phyloP scores from a whole-genome alignment of 1,140 invertebrate species.

The Drosophila takahashii region DNA sequence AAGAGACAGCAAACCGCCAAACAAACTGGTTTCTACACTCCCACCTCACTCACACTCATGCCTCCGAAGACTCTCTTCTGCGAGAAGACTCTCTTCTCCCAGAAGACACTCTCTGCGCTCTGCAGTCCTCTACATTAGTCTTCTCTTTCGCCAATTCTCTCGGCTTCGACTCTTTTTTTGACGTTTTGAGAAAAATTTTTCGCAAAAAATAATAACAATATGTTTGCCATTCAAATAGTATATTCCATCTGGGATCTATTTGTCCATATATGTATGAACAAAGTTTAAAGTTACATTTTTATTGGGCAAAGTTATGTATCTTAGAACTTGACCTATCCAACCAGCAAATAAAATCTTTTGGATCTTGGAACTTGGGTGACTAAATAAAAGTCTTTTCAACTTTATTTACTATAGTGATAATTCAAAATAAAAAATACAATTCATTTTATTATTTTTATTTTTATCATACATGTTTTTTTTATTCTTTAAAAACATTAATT shows the following conservation, averaged over 20 bases:
- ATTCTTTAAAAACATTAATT: too few relatives aligned
- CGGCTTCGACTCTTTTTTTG: background rate
- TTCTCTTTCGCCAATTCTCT: constrained; percentile 12
- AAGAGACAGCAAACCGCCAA: constrained; percentile 40
- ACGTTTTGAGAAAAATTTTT: background rate
- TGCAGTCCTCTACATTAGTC: background rate
- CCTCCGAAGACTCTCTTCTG: constrained; percentile 5
- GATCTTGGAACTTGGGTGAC: background rate
- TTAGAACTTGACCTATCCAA: constrained; percentile 47
- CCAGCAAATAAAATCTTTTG: constrained; percentile 7
- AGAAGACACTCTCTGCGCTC: background rate
- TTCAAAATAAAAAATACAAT: too few relatives aligned
- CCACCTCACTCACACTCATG: constrained; percentile 36
- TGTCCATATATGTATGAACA: too few relatives aligned
- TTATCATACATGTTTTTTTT: background rate
- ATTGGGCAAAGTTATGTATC: background rate
- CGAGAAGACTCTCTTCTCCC: background rate
- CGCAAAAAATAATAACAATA: background rate
- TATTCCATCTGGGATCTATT: too few relatives aligned
- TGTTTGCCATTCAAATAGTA: background rate
- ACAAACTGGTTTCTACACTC: constrained; percentile 75
- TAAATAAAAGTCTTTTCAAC: background rate
- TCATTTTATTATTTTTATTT: too few relatives aligned
- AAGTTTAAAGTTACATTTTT: background rate
- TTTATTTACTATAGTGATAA: background rate